Conservation (phyloP, 1,140 invertebrate species). For the Macrotrachela quadricornifera region DNA sequence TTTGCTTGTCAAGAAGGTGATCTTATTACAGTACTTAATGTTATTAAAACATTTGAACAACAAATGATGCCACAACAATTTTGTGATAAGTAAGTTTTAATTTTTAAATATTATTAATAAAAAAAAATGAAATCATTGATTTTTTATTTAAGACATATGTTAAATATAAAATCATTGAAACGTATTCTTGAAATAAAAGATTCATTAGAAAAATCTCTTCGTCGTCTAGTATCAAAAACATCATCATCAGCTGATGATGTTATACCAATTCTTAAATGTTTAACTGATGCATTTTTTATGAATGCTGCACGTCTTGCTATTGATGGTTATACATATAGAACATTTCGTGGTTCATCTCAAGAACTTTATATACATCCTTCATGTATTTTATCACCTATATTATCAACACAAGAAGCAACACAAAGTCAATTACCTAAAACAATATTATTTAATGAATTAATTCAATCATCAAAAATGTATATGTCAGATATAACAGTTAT, state of each 20-base stretch:
- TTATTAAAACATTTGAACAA: conserved; percentile 48
- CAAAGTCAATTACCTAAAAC: conserved; percentile 14
- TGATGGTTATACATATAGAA: background rate
- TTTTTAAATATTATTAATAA: no score
- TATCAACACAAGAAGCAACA: background rate
- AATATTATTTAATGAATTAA: conserved; percentile 56
- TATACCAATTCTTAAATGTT: background rate
- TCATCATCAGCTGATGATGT: conserved; percentile 41
- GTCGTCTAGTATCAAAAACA: conserved; percentile 36
- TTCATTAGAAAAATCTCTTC: conserved; percentile 46
- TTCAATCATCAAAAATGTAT: conserved; percentile 58
- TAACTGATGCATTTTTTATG: conserved; percentile 1
- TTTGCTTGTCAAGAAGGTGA: conserved; percentile 87
- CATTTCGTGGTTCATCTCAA: background rate
- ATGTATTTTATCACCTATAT: conserved; percentile 1
- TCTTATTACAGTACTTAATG: conserved; percentile 69
- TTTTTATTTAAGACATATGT: no score
- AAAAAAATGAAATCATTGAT: no score
- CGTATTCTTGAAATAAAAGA: conserved; percentile 52
- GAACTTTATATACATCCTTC: background rate
- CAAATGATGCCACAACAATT: conserved; percentile 64
- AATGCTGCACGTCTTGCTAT: conserved; percentile 1
- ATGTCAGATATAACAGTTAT: conserved; percentile 75
- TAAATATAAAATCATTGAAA: conserved; percentile 59
- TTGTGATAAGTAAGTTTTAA: conserved; percentile 17